A percentile compares a stretch with the other conserved stretches of the same genome.
Evolutionary conservation across 2,888 invertebrate species (phyloP).

Genomic region (Scaptomyza polygonia): DNA sequence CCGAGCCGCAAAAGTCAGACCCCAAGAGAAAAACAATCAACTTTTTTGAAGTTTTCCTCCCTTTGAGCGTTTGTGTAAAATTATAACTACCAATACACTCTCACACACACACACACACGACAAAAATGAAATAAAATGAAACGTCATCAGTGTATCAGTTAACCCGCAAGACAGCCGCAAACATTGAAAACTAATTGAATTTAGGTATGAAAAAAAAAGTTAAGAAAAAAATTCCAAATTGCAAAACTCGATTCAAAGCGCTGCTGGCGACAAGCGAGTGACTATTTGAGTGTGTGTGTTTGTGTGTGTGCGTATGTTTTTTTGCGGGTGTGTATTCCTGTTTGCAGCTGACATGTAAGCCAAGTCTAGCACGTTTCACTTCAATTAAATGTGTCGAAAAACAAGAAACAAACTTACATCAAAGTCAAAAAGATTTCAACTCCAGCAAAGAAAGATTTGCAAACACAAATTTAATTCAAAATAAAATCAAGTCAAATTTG

Average conservation of each 20-base stretch:
- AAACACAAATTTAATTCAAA: constrained; percentile 28
- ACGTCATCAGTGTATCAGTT: constrained; percentile 43
- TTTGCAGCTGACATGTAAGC: constrained; percentile 26
- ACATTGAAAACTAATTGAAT: constrained; percentile 67
- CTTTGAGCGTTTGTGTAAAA: constrained; percentile 22
- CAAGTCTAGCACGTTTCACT: constrained; percentile 29
- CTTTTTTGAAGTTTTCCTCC: constrained; percentile 34
- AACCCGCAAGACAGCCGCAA: constrained; percentile 40
- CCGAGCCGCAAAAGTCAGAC: constrained; percentile 56
- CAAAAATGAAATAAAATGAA: constrained; percentile 42
- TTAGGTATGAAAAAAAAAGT: constrained; percentile 36
- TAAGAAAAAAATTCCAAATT: constrained; percentile 15
- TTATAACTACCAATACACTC: constrained; percentile 52
- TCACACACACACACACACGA: not conserved
- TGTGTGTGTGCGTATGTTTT: not conserved
- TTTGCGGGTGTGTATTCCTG: constrained; percentile 8
- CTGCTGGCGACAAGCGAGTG: constrained; percentile 40
- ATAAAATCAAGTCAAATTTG: constrained; percentile 18
- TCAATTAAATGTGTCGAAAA: constrained; percentile 22
- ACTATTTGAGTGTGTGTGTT: constrained; percentile 25
- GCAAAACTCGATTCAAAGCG: constrained; percentile 64
- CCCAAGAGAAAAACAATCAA: constrained; percentile 68
- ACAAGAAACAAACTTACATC: constrained; percentile 29
- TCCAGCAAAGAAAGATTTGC: constrained; percentile 14
- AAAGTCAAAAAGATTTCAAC: constrained; percentile 42